Evolutionary conservation across 2,888 invertebrate genomes (phyloP), one percentile per base, ranked within the genome.

Genomic region (Scaptomyza cyrtandrae): DNA sequence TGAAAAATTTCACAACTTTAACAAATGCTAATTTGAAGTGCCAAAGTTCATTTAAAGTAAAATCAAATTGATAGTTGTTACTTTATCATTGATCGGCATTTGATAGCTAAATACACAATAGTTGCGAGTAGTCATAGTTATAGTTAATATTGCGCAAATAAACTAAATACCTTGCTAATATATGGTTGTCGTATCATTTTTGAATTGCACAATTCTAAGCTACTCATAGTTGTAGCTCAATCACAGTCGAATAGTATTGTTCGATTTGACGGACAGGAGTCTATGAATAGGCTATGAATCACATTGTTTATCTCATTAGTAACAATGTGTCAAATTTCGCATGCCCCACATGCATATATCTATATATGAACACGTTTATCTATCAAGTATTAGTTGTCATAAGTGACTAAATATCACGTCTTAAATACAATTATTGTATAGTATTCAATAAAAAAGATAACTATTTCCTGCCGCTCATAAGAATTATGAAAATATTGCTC

Each of bases 221-320:
- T 53, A 58, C 37, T 60, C 65, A 52, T 4, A 35, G 39, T 16
- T 24, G 53, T 53, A 33, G 24, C 67, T 75, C 62, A 68, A 75
- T 75, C 72, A 59, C 45, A 75, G 61, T 57, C 39, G 49, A 41
- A 53, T 54, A 44, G 29, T 44, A 50, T 59, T 58, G 54, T 70
- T 64, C 48, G 19, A 16, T 31, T 43, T 11, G 16, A n/a, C 50
- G 6, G n/a, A 44, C 45, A 24, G 24, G 24, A 24, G 24, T 24
- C 3, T 24, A 24, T 24, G 24, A 24, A 24, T 24, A 24, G 39
- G 45, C 14, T 33, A 81, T 82, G 80, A 81, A 80, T 81, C 80
- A 80, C 59, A 67, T 82, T 87, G 79, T 78, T 72, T 87, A 75
- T 65, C 82, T 81, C 78, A 82, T 82, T 82, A 82, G 85, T 81